phyloP scores from a whole-genome alignment of 2,888 invertebrate species.

The Anthophora plumipes region DNA sequence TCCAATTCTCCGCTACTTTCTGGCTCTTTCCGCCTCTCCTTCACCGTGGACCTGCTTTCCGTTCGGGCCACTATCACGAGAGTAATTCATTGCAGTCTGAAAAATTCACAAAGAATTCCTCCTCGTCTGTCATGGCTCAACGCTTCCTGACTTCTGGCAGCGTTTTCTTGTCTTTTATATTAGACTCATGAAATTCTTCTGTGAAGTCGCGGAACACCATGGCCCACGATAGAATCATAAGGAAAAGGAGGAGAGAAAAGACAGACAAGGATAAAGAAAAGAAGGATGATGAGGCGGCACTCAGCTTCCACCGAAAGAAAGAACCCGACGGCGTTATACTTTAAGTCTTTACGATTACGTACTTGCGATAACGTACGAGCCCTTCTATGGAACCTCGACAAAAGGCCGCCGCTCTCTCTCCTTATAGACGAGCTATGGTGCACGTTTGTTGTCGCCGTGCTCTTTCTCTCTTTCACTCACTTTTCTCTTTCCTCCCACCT shows the following conservation, averaged over 20 bases:
- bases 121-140: conserved; percentile 35
- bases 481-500: background rate
- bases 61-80: conserved; percentile 40
- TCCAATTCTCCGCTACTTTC: background rate
- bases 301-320: conserved; percentile 41
- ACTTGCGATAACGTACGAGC: conserved; percentile 66
- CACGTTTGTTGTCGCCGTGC: conserved; percentile 29
- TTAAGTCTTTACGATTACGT: conserved; percentile 70
- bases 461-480: background rate
- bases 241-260: conserved; percentile 10
- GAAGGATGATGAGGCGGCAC: conserved; percentile 56
- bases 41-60: too few relatives aligned
- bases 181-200: conserved; percentile 56
- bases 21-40: too few relatives aligned
- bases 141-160: conserved; percentile 45
- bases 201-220: conserved; percentile 26
- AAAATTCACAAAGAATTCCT: conserved; percentile 65
- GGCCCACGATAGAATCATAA: conserved; percentile 27
- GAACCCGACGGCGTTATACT: conserved; percentile 60
- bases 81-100: conserved; percentile 64
- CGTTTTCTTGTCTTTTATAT: conserved; percentile 64
- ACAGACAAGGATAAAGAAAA: conserved; percentile 4
- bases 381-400: conserved; percentile 48
- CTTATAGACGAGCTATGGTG: conserved; percentile 35
- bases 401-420: conserved; percentile 40